Evolutionary conservation across 2,888 invertebrate genomes (phyloP), one percentile per base, ranked within the genome.

Genomic region (Branchipolynoe longqiensis): DNA sequence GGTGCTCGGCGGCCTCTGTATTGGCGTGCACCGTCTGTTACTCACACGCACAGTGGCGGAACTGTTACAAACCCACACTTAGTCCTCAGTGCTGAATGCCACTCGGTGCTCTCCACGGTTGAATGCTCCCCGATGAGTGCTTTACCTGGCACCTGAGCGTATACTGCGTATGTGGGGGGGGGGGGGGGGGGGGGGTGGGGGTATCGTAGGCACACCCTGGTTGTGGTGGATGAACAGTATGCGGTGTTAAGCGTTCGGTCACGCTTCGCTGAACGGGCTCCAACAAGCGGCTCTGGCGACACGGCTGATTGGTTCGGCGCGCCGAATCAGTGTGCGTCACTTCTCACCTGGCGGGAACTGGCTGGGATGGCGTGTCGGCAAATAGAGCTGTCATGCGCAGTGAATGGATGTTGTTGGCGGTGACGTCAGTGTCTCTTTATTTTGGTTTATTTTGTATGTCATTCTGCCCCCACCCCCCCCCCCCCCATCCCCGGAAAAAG

Each of bases 101-200:
- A 78, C 31, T 54, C 1, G 48, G 78, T 78, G 78, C 78, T 1
- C 41, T 25, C 48, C 48, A 78, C 54, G 48, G 28, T 48, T 78
- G 22, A 48, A 12, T 48, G 78, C 6, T 18, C 54, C 28, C 78
- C 41, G 48, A 78, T 78, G 48, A 48, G 78, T 28, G 78, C 28
- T 54, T 41, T 78, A 78, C 78, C 78, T 78, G 78, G 78, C 78
- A 18, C 33, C 69, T 36, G 38, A 69, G 36, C 14, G 69, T 38
- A 69, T 38, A 33, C 62, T 1, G 62, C 62, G 14, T 31, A 31
- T 62, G 69, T 33, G n/a, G 69, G 12, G 33, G 31, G 62, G 33
- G 62, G 62, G 28, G 6, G 4, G 36, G 69, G 36, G 36, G 69
- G 31, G 22, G 2, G 6, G 62, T 31, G 62, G 31, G 62, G 8